phyloP scores from a whole-genome alignment of 2,888 invertebrate species.

The Steromphala cineraria region DNA sequence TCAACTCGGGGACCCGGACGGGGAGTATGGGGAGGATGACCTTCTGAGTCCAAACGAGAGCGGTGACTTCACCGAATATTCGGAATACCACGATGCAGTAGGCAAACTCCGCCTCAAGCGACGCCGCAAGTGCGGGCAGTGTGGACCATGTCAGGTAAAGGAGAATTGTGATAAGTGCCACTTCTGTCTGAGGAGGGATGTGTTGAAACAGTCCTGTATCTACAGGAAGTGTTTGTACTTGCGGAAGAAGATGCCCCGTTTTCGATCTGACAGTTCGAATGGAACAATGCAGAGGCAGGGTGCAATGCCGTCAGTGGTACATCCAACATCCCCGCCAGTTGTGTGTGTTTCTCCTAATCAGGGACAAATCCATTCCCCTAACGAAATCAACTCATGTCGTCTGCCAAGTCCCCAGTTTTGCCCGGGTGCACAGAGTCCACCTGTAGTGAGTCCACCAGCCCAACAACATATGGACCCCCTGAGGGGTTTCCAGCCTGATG shows the following conservation, averaged over 20 bases:
- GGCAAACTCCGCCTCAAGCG: constrained; percentile 60
- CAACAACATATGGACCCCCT: constrained; percentile 28
- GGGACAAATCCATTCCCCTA: not conserved
- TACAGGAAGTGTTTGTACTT: constrained; percentile 69
- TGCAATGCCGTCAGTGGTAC: not conserved
- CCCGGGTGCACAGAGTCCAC: not conserved
- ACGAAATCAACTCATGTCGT: not conserved
- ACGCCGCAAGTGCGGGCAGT: constrained; percentile 65
- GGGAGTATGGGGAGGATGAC: constrained; percentile 35
- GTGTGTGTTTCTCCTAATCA: constrained; percentile 12
- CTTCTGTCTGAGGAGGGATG: constrained; percentile 64
- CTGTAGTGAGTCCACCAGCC: constrained; percentile 27
- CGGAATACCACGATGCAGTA: constrained; percentile 36
- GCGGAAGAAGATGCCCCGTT: constrained; percentile 35
- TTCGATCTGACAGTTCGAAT: not conserved
- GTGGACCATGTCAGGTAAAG: constrained; percentile 69
- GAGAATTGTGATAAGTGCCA: constrained; percentile 69
- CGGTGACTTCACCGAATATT: constrained; percentile 44
- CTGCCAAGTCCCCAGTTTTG: not conserved
- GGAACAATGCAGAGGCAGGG: not conserved
- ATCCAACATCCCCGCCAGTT: not conserved
- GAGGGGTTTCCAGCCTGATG: constrained; percentile 37
- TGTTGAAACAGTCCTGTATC: constrained; percentile 68
- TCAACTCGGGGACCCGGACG: constrained; percentile 28
- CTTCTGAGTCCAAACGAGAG: constrained; percentile 22